Percentiles rank a stretch among this genome's conserved stretches.
Conservation (phyloP, 2,113 vertebrate genomes). For the Protobothrops flavoviridis region DNA sequence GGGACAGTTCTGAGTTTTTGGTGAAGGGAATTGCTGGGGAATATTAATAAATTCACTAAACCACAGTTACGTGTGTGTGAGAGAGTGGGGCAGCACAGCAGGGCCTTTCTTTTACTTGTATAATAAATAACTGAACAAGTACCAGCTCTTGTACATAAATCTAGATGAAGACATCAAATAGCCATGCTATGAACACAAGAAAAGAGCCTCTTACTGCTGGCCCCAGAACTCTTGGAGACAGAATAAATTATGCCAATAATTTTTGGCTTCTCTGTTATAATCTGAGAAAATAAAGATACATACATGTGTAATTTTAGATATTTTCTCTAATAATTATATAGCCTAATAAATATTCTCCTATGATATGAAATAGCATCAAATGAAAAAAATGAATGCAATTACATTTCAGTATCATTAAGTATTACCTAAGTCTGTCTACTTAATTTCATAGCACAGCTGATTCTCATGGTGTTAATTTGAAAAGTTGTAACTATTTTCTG, state of each 20-base stretch:
- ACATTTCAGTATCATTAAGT: constrained; percentile 1
- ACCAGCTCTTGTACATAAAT: background rate
- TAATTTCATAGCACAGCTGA: background rate
- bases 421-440: background rate
- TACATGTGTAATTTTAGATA: background rate
- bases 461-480: constrained; percentile 3
- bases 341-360: background rate
- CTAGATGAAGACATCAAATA: background rate
- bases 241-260: background rate
- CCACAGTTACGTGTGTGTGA: too few species aligned
- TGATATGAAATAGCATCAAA: constrained; percentile 15
- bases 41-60: too few species aligned
- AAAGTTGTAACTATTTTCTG: constrained; percentile 3
- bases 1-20: too few species aligned
- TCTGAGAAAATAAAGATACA: background rate
- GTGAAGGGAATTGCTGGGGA: too few species aligned
- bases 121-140: background rate
- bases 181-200: background rate
- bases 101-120: background rate
- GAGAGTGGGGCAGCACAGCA: background rate
- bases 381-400: constrained; percentile 5
- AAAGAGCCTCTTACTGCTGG: background rate
- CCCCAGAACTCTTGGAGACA: background rate
- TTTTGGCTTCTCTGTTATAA: background rate
- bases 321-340: background rate